phyloP scores from a whole-genome alignment of 2,888 invertebrate genomes.

The Cynaeus angustus region DNA sequence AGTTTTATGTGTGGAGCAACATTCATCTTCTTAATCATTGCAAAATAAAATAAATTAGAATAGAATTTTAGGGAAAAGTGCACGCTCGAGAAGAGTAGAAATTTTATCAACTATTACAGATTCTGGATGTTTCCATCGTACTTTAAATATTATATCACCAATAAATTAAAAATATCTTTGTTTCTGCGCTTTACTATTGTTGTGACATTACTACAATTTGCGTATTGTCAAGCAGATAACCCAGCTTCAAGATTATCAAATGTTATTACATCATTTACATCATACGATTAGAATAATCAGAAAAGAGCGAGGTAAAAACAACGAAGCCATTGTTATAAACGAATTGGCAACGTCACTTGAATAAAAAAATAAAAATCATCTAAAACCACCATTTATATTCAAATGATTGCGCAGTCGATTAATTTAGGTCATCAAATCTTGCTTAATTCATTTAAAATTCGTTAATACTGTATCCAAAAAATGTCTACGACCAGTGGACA shows the following conservation, averaged over 20 bases:
- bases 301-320: background rate
- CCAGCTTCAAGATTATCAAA: background rate
- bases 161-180: too few species aligned
- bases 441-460: slow-evolving; percentile 41
- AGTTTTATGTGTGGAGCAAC: too few species aligned
- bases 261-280: slow-evolving; percentile 17
- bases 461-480: slow-evolving; percentile 18
- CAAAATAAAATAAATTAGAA: too few species aligned
- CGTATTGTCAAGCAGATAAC: slow-evolving; percentile 7
- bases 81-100: too few species aligned
- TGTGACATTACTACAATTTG: slow-evolving; percentile 1
- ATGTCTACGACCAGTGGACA: slow-evolving; percentile 6
- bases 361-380: slow-evolving; percentile 10
- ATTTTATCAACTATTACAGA: too few species aligned
- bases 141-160: too few species aligned
- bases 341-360: background rate
- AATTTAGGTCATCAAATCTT: slow-evolving; percentile 39
- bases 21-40: too few species aligned
- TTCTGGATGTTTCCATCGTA: too few species aligned
- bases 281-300: background rate
- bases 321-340: background rate
- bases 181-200: background rate
- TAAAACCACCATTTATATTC: slow-evolving; percentile 34
- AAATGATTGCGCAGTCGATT: slow-evolving; percentile 23
- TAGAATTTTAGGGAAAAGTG: too few species aligned